Conservation (phyloP, 2,113 vertebrate genomes). For the Athene cunicularia region DNA sequence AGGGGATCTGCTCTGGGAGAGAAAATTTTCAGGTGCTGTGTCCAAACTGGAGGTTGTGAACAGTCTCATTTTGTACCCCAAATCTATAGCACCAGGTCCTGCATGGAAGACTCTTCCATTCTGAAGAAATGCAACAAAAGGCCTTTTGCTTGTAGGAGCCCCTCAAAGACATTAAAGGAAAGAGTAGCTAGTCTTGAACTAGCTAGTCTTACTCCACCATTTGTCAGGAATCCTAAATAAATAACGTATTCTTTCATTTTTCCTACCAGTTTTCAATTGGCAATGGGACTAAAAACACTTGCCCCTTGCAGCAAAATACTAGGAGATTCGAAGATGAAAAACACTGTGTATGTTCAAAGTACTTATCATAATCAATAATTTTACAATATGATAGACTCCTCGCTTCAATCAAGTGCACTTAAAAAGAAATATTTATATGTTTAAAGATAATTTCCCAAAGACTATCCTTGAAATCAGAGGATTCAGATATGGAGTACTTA, state of each 20-base stretch:
- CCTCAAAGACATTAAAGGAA: background rate
- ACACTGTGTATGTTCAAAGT: background rate
- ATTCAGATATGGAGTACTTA: constrained; percentile 15
- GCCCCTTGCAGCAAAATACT: background rate
- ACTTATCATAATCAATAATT: constrained; percentile 29
- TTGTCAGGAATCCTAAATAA: background rate
- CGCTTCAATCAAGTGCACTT: background rate
- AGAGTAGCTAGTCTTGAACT: background rate
- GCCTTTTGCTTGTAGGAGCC: background rate
- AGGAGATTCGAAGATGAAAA: background rate
- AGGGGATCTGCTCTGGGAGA: background rate
- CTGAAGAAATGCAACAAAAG: background rate
- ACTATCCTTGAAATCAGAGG: constrained; percentile 29
- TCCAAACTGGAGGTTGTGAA: background rate
- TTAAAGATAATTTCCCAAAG: constrained; percentile 39
- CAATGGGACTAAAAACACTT: background rate
- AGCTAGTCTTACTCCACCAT: background rate
- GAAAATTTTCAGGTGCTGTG: background rate
- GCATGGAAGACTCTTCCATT: background rate
- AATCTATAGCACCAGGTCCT: background rate
- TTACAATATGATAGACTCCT: background rate
- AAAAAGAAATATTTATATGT: background rate
- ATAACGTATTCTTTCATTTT: background rate
- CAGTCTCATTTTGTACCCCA: background rate
- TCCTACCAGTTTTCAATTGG: background rate